A percentile compares a stretch with the other conserved stretches of the same genome.
These are phyloP conservation scores for Bubalus kerabau DNA, from an alignment of 2,113 vertebrate species.

Conservation along the genomic window DNA sequence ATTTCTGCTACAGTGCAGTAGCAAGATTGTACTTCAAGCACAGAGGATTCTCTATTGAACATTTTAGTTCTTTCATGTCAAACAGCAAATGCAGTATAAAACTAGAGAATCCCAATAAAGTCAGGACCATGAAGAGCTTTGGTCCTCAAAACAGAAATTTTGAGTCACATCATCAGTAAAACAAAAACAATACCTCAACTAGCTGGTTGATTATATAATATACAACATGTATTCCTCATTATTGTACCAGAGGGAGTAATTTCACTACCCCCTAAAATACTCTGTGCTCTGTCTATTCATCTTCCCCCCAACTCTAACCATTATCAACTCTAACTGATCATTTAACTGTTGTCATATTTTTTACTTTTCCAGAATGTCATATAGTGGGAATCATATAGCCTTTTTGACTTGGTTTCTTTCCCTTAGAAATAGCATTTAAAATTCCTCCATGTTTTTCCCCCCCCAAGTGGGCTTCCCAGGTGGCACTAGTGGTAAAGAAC, in stretches of 20 bases:
- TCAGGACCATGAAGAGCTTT: background rate
- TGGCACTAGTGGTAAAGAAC: background rate
- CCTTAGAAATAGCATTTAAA: background rate
- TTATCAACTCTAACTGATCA: background rate
- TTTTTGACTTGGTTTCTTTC: background rate
- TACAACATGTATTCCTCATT: background rate
- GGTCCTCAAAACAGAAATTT: background rate
- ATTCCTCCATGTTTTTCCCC: background rate
- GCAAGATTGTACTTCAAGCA: background rate
- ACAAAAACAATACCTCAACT: background rate
- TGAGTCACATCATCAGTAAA: background rate
- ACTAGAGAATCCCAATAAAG: background rate
- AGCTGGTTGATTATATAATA: background rate
- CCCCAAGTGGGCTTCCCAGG: background rate
- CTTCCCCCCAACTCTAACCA: background rate
- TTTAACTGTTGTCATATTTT: background rate
- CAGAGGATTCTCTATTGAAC: background rate
- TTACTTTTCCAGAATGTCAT: background rate
- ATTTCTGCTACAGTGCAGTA: background rate
- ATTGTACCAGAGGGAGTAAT: background rate
- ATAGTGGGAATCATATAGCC: background rate
- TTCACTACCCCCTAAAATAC: background rate
- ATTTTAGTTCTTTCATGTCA: background rate
- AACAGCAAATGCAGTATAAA: background rate
- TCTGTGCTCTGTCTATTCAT: background rate